Conservation (phyloP, 2,113 vertebrate genomes). For the Potamarius usumacintae region DNA sequence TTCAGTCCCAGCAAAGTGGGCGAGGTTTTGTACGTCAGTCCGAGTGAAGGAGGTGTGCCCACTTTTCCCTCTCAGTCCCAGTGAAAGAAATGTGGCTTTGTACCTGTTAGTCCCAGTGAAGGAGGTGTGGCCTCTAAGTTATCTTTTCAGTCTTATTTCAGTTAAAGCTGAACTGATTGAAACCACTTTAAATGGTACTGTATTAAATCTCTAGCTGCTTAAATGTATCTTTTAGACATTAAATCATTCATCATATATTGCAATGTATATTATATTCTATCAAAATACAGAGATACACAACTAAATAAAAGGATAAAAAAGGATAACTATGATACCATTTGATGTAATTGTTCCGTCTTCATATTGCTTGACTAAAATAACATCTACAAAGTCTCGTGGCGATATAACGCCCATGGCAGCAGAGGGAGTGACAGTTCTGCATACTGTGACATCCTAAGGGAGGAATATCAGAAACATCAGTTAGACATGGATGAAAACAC, state of each 20-base stretch:
- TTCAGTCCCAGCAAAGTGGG: background rate
- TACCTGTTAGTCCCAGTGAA: background rate
- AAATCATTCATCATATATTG: background rate
- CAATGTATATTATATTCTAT: background rate
- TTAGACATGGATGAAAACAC: background rate
- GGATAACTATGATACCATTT: constrained; percentile 76
- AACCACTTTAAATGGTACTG: background rate
- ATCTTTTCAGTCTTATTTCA: background rate
- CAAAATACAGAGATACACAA: background rate
- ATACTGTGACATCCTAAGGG: constrained; percentile 77
- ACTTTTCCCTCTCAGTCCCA: background rate
- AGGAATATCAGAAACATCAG: constrained; percentile 27
- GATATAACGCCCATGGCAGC: constrained; percentile 93
- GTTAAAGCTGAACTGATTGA: background rate
- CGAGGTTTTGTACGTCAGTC: background rate
- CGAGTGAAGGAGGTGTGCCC: background rate
- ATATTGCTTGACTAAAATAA: constrained; percentile 79
- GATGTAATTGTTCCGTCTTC: constrained; percentile 86
- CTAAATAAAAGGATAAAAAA: background rate
- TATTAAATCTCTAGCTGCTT: background rate
- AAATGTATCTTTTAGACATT: background rate
- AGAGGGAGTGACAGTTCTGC: constrained; percentile 85
- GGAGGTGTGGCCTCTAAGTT: background rate
- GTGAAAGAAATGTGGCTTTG: background rate
- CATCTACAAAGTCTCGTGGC: constrained; percentile 91